Base-by-base conservation (phyloP, 2,797 vertebrate species). In the Aplochiton taeniatus region DNA sequence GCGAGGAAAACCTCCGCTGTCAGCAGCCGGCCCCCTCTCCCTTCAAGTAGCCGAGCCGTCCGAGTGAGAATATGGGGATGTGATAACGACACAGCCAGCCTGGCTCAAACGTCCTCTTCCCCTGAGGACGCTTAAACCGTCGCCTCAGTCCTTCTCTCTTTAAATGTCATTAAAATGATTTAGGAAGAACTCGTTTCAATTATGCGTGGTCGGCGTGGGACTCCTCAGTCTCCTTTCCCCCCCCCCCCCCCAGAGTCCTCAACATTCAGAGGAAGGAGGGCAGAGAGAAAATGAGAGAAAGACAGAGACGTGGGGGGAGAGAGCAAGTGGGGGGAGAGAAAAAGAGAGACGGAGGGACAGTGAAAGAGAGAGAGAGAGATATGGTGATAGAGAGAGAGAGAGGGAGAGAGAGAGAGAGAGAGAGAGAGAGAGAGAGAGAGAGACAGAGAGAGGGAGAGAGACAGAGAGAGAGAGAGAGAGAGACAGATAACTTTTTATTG, bases 141-240 rank as follows among this genome's bases (percentile, higher is more conserved):
- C 41, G 43, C 14, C 5, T 51, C 9, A 50, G 49, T 62, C 48
- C 43, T 51, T 44, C n/a, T 11, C 51, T 62, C 12, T 31, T 31
- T 1, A 62, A 42, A 62, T 61, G 20, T 43, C 31, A 49, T 62
- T 43, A 18, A 17, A 42, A 31, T 62, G 60, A 49, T 62, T 52
- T 50, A 11, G 47, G 16, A 48, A 17, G 31, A n/a, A 50, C n/a
- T 62, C 16, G 43, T 51, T 62, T 62, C 31, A 16, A 51, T 51
- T 10, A 41, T 8, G 19, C 43, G 31, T 51, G 10, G 60, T 44
- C 20, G 9, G 51, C 11, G 42, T 42, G 49, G 20, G 31, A 51
- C 60, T 62, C 48, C 1, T 31, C 48, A 41, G 11, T 50, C 31
- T n/a, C 48, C 31, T 31, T 31, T 31, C 31, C 31, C 31, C 31